A percentile compares a stretch with the other conserved stretches of the same genome.
These are phyloP conservation scores for Brachirus orientalis DNA, from an alignment of 2,113 vertebrate genomes.

Conservation along the genomic window DNA sequence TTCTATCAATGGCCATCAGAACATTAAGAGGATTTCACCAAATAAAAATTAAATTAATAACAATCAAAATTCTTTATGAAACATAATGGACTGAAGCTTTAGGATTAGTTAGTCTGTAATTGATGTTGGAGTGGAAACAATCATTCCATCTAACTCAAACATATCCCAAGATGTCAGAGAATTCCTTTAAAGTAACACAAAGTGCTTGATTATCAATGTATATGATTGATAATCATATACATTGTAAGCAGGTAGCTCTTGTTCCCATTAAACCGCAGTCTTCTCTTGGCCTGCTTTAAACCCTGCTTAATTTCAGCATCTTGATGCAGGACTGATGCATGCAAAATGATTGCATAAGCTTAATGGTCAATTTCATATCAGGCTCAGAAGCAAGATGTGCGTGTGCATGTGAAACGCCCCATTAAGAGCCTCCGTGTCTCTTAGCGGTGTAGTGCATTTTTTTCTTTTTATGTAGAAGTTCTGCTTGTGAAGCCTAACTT, in stretches of 20 bases:
- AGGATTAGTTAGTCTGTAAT: too few relatives aligned
- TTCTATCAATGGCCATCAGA: too few relatives aligned
- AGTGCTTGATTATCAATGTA: too few relatives aligned
- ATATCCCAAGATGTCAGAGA: not conserved
- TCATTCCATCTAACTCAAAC: too few relatives aligned
- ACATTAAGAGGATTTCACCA: too few relatives aligned
- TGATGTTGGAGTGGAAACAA: not conserved
- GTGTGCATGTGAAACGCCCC: constrained; percentile 23
- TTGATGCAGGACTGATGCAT: constrained; percentile 5
- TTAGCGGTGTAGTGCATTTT: constrained; percentile 23
- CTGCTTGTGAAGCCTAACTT: constrained; percentile 52
- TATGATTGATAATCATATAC: too few relatives aligned
- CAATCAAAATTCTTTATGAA: too few relatives aligned
- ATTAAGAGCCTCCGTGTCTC: constrained; percentile 40
- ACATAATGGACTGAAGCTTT: too few relatives aligned
- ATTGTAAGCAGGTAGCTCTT: constrained; percentile 49
- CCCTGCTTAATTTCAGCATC: constrained; percentile 22
- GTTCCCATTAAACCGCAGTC: constrained; percentile 9
- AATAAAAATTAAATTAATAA: too few relatives aligned
- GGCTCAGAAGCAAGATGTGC: constrained; percentile 15
- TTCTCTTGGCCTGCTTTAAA: constrained; percentile 56
- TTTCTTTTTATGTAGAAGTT: constrained; percentile 41
- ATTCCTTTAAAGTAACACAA: too few relatives aligned
- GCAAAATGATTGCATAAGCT: constrained; percentile 8
- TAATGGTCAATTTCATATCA: constrained; percentile 8